Base-by-base conservation (phyloP, 2,888 invertebrate species). In the Cerastis leucographa region DNA sequence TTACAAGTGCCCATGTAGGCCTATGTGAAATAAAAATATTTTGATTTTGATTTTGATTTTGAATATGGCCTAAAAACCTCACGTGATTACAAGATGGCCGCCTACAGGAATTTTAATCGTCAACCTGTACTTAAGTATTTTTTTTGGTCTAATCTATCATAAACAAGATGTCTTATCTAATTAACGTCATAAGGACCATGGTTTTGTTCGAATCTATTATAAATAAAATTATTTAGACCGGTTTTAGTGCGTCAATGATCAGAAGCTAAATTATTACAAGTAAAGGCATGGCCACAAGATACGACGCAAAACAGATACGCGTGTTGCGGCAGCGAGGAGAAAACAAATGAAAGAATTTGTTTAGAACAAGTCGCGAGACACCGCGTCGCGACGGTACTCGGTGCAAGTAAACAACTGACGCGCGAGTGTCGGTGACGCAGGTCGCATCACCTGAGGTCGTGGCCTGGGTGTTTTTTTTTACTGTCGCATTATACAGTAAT, bases 151-250 rank as follows among this genome's bases (percentile, higher is more conserved):
- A 35, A 66, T 22, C 4, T 22, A 9, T 6, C 19, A 40, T 25
- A 40, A 40, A n/a, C 3, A n/a, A 19, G 35, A 0, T 69, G 11
- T 35, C 12, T 9, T 6, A 19, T 17, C 1, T 6, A 25, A 25
- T 14, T 1, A 70, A 72, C 40, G 22, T 70, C 71, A 25, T 4
- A 22, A 1, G 2, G 40, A 22, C 0, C 11, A 71, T 25, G 49
- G 51, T 72, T 7, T 51, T 19, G 6, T 40, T 2, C 7, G 9
- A 19, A 35, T 40, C 0, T 69, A 8, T 17, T 51, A 70, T 71
- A 49, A 49, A 49, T 69, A 69, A 40, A 2, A 51, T 14, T 17
- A 72, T 12, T 12, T 75, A 11, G 12, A 75, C 75, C 59, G 25
- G 74, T 74, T 75, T 0, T 12, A 5, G 1, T 40, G 25, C 75